These are phyloP conservation scores for Corythaixoides concolor DNA, from an alignment of 2,113 vertebrate genomes.

Conservation along the genomic window DNA sequence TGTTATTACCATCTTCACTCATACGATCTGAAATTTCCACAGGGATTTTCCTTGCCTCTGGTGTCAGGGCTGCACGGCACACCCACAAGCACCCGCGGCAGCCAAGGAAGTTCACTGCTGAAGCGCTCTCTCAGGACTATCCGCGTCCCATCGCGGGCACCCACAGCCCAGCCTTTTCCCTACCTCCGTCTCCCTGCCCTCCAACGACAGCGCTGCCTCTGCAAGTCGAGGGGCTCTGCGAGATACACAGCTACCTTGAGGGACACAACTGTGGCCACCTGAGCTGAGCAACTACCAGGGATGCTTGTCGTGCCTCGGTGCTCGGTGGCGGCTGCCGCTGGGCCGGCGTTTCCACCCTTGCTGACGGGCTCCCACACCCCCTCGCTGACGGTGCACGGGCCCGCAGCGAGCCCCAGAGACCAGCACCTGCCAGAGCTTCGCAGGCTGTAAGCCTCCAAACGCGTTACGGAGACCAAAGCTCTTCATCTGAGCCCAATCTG, in stretches of 20 bases:
- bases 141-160: background rate
- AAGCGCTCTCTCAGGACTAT: too few species aligned
- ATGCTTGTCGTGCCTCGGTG: background rate
- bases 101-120: accelerated
- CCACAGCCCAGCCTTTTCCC: background rate
- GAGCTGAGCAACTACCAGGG: background rate
- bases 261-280: background rate
- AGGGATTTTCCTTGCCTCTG: background rate
- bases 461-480: background rate
- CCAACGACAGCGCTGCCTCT: accelerated
- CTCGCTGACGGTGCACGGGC: accelerated
- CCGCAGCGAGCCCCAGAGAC: background rate
- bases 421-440: background rate
- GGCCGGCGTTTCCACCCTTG: background rate
- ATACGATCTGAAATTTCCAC: accelerated
- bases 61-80: background rate
- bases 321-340: background rate
- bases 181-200: background rate
- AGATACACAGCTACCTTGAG: background rate
- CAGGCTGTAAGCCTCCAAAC: background rate
- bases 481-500: background rate
- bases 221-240: background rate
- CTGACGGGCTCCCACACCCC: accelerated
- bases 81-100: accelerated
- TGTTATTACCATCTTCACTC: accelerated